Evolutionary conservation across 1,140 invertebrate genomes (phyloP).

Genomic region (Microplitis mediator): DNA sequence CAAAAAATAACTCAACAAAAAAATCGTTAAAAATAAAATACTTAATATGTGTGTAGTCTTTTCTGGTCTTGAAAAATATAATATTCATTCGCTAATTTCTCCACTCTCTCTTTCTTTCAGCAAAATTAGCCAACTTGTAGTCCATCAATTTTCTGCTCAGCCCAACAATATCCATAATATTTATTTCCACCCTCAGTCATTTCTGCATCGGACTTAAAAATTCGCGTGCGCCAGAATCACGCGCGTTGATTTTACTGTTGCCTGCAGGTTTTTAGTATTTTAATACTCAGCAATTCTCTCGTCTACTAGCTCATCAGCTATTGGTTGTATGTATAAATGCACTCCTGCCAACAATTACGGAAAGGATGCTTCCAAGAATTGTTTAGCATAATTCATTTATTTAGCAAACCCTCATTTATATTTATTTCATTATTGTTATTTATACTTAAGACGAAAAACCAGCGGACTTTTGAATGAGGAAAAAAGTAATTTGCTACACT

Average conservation of each 20-base stretch:
- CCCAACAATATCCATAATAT: slow-evolving; percentile 26
- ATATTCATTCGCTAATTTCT: background rate
- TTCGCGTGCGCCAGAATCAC: background rate
- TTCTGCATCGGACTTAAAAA: slow-evolving; percentile 27
- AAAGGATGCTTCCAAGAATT: too few relatives aligned
- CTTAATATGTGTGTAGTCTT: background rate
- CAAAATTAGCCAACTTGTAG: too few relatives aligned
- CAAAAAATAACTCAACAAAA: slow-evolving; percentile 4
- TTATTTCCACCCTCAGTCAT: slow-evolving; percentile 30
- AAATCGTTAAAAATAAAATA: background rate
- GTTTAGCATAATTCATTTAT: too few relatives aligned
- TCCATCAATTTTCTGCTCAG: background rate
- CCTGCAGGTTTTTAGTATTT: background rate
- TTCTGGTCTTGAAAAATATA: background rate
- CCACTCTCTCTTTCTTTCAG: background rate
- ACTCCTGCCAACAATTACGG: too few relatives aligned
- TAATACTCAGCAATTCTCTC: background rate
- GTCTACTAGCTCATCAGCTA: background rate
- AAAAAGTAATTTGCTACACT: too few relatives aligned
- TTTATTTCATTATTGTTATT: too few relatives aligned
- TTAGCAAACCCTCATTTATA: too few relatives aligned
- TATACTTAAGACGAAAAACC: too few relatives aligned
- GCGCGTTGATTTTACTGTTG: slow-evolving; percentile 19
- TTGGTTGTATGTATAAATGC: too few relatives aligned
- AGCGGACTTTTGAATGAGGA: too few relatives aligned